These are phyloP conservation scores for Leptodactylus fallax DNA, from an alignment of 2,797 vertebrate species.

Conservation along the genomic window DNA sequence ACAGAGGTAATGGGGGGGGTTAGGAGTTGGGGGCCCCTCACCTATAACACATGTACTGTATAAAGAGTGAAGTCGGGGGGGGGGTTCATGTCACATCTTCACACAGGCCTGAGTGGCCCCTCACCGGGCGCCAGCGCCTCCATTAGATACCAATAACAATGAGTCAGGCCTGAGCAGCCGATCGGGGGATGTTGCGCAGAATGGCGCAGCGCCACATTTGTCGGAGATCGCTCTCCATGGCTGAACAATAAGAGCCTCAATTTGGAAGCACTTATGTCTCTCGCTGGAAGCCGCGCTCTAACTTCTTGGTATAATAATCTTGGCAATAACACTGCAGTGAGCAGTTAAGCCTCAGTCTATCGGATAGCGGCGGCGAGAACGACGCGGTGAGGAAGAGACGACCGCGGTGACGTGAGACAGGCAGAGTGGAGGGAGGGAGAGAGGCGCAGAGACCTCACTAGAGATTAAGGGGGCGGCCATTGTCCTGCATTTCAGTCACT, in stretches of 20 bases:
- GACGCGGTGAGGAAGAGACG: neutral
- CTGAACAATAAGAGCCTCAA: slow-evolving; percentile 53
- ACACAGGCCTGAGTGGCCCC: too few relatives aligned
- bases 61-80: too few relatives aligned
- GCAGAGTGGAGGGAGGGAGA: too few relatives aligned
- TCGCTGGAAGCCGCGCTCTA: slow-evolving; percentile 5
- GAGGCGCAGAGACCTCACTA: neutral
- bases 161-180: neutral
- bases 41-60: too few relatives aligned
- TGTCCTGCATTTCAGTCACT: neutral
- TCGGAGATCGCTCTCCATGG: slow-evolving; percentile 3
- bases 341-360: neutral
- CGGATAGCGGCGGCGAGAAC: neutral
- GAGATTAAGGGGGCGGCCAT: neutral
- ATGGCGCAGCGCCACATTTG: slow-evolving; percentile 28
- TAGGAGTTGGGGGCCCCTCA: too few relatives aligned
- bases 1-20: too few relatives aligned
- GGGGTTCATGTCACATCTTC: too few relatives aligned
- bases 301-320: slow-evolving; percentile 34
- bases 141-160: neutral
- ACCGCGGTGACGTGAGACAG: too few relatives aligned
- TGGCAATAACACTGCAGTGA: neutral
- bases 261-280: slow-evolving; percentile 44
- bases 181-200: neutral
- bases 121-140: neutral